These are phyloP conservation scores for Anthoscopus minutus DNA, from an alignment of 2,113 vertebrate genomes.

Conservation along the genomic window DNA sequence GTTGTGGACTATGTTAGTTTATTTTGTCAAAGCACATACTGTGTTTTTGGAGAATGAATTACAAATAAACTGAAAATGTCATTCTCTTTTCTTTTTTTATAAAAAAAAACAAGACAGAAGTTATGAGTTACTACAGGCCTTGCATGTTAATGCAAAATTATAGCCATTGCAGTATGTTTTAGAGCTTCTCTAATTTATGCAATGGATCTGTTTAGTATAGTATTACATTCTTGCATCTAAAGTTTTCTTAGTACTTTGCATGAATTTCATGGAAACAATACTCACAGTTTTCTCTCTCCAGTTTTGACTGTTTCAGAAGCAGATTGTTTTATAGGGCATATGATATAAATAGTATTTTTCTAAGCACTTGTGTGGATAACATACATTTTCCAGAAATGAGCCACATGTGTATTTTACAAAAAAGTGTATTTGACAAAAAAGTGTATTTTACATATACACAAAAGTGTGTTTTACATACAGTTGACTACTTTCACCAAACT, in stretches of 20 bases:
- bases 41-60: constrained; percentile 11
- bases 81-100: not conserved
- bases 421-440: too few relatives aligned
- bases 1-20: not conserved
- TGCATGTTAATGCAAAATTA: not conserved
- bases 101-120: not conserved
- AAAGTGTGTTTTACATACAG: not conserved
- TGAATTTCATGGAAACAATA: constrained; percentile 60
- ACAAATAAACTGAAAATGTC: not conserved
- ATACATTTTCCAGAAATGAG: not conserved
- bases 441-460: too few relatives aligned
- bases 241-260: constrained; percentile 43
- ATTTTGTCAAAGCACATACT: not conserved
- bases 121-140: not conserved
- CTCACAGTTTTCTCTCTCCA: not conserved
- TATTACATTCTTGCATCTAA: not conserved
- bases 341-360: not conserved
- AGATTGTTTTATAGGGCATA: not conserved
- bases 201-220: not conserved
- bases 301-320: not conserved
- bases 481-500: not conserved
- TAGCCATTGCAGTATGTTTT: not conserved
- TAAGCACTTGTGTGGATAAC: not conserved
- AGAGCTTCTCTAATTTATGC: not conserved
- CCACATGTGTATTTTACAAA: too few relatives aligned